These are phyloP conservation scores for Mythimna pallens DNA, from an alignment of 2,888 invertebrate species.

Conservation along the genomic window DNA sequence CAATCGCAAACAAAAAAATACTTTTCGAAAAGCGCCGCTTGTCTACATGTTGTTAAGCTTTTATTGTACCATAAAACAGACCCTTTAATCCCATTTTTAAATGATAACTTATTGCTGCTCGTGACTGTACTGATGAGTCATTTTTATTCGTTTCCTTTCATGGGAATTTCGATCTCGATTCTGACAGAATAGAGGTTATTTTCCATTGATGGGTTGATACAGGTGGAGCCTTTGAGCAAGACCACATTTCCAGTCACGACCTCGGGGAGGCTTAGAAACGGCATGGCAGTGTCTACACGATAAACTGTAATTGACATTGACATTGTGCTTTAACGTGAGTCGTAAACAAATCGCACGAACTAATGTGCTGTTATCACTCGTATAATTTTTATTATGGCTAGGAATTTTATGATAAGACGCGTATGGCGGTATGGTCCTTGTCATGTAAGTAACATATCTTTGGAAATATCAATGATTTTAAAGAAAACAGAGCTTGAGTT, in stretches of 20 bases:
- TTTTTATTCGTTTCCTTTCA: slow-evolving; percentile 23
- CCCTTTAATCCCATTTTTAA: slow-evolving; percentile 45
- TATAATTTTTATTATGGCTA: slow-evolving; percentile 39
- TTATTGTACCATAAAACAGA: slow-evolving; percentile 46
- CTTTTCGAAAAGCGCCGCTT: slow-evolving; percentile 29
- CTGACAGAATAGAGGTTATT: slow-evolving; percentile 37
- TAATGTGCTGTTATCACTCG: slow-evolving; percentile 56
- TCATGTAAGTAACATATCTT: slow-evolving; percentile 9
- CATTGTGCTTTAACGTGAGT: slow-evolving; percentile 73
- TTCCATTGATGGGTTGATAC: slow-evolving; percentile 47
- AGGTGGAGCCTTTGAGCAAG: slow-evolving; percentile 66
- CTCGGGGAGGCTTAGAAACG: slow-evolving; percentile 70
- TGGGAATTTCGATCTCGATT: slow-evolving; percentile 30
- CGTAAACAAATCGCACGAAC: slow-evolving; percentile 51
- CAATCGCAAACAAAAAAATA: slow-evolving; percentile 33
- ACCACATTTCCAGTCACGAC: slow-evolving; percentile 69
- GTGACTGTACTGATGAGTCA: slow-evolving; percentile 61
- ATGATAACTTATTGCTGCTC: slow-evolving; percentile 55
- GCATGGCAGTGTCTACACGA: slow-evolving; percentile 64
- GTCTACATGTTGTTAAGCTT: slow-evolving; percentile 44
- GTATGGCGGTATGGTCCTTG: slow-evolving; percentile 17
- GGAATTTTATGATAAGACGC: slow-evolving; percentile 41
- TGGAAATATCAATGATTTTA: background rate
- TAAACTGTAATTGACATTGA: slow-evolving; percentile 76
- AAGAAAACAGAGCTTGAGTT: background rate